Conservation (phyloP, 2,888 invertebrate genomes). For the Tanytarsus gracilentus region DNA sequence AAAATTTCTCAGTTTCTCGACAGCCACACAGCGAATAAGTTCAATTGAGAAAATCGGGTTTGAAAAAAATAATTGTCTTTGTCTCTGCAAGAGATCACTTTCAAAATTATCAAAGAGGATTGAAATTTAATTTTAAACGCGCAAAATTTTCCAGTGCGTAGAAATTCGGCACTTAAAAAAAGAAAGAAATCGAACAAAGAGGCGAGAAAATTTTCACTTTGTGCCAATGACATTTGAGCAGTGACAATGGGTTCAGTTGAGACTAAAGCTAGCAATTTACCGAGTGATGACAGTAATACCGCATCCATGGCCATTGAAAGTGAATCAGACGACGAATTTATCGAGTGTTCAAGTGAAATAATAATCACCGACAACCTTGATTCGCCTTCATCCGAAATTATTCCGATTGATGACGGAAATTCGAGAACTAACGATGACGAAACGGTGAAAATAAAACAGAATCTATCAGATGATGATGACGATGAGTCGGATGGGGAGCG, state of each 20-base stretch:
- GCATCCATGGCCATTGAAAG: neutral
- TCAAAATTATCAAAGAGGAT: no score
- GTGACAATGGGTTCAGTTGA: no score
- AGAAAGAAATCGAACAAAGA: neutral
- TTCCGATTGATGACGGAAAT: neutral
- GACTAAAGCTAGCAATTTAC: no score
- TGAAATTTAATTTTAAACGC: no score
- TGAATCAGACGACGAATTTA: slow-evolving; percentile 11
- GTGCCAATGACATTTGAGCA: neutral
- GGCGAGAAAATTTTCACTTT: no score
- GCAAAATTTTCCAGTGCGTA: no score
- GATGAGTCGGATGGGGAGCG: slow-evolving; percentile 8
- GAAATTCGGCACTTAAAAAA: neutral
- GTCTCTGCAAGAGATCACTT: no score
- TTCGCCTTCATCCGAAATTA: no score
- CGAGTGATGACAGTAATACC: neutral
- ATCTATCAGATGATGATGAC: slow-evolving; percentile 13
- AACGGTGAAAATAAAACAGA: neutral
- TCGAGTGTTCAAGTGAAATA: neutral
- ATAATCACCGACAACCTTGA: no score
- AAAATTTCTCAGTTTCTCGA: slow-evolving; percentile 1
- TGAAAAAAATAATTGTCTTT: no score
- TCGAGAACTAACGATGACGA: no score
- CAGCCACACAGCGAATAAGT: neutral
- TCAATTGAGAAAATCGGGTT: no score